phyloP scores from a whole-genome alignment of 1,140 invertebrate species.

The Rhynchophorus ferrugineus region DNA sequence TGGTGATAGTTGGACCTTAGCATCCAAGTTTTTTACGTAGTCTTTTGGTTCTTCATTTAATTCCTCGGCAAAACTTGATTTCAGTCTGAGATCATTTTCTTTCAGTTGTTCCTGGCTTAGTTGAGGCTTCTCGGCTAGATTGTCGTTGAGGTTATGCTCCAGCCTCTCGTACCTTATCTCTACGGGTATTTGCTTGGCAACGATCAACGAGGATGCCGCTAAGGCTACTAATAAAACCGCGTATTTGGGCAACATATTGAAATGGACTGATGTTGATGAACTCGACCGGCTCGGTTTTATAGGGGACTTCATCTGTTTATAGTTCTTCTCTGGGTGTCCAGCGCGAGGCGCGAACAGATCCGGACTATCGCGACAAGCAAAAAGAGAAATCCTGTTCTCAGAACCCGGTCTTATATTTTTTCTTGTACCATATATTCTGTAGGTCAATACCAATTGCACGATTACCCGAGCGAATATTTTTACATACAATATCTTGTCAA shows the following conservation, averaged over 20 bases:
- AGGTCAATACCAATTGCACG: too few relatives aligned
- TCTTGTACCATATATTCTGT: too few relatives aligned
- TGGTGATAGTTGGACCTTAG: slow-evolving; percentile 31
- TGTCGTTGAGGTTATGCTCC: slow-evolving; percentile 21
- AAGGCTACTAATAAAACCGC: slow-evolving; percentile 11
- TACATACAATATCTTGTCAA: too few relatives aligned
- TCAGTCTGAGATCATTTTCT: slow-evolving; percentile 12
- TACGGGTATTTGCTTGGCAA: slow-evolving; percentile 34
- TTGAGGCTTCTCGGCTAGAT: slow-evolving; percentile 22
- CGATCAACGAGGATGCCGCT: slow-evolving; percentile 11
- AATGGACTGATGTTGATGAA: slow-evolving; percentile 21
- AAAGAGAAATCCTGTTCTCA: too few relatives aligned
- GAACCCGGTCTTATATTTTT: too few relatives aligned
- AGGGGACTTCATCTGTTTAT: slow-evolving; percentile 22
- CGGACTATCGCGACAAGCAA: slow-evolving; percentile 17
- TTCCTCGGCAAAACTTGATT: neutral
- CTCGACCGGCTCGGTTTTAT: slow-evolving; percentile 34
- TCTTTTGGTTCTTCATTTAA: slow-evolving; percentile 6
- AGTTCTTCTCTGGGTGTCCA: slow-evolving; percentile 18
- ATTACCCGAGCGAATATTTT: too few relatives aligned
- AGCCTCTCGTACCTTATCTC: slow-evolving; percentile 33
- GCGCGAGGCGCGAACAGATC: slow-evolving; percentile 9
- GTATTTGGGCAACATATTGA: slow-evolving; percentile 20
- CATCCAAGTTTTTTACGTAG: slow-evolving; percentile 30
- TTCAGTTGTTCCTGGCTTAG: slow-evolving; percentile 6